Evolutionary conservation across 2,888 invertebrate species (phyloP).

Genomic region (Cerastoderma edule): DNA sequence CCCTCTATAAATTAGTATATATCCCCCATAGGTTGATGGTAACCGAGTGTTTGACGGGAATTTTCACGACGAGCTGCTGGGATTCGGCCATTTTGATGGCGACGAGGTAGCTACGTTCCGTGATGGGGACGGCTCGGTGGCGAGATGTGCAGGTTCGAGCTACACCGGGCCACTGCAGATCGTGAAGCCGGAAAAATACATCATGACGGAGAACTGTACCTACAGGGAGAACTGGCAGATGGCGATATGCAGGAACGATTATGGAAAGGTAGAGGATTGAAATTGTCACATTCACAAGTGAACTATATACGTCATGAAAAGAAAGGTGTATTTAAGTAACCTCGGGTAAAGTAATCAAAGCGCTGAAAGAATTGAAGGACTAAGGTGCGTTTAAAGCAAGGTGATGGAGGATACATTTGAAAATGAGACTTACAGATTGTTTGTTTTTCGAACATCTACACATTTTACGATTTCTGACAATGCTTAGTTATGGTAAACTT

Average conservation of each 20-base stretch:
- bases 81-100: constrained; percentile 28
- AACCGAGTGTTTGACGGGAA: constrained; percentile 41
- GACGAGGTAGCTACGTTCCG: constrained; percentile 43
- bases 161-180: constrained; percentile 4
- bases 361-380: too few relatives aligned
- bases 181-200: constrained; percentile 33
- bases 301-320: too few relatives aligned
- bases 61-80: constrained; percentile 19
- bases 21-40: constrained; percentile 30
- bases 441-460: too few relatives aligned
- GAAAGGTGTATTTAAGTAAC: too few relatives aligned
- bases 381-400: too few relatives aligned
- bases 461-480: too few relatives aligned
- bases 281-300: not conserved
- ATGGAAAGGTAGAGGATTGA: constrained; percentile 27
- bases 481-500: too few relatives aligned
- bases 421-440: too few relatives aligned
- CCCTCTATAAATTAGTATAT: too few relatives aligned
- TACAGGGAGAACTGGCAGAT: constrained; percentile 39
- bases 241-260: constrained; percentile 20
- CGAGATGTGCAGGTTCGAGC: constrained; percentile 29
- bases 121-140: constrained; percentile 36
- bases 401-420: too few relatives aligned
- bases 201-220: constrained; percentile 12
- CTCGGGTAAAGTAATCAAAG: too few relatives aligned